A percentile compares a stretch with the other conserved stretches of the same genome.
phyloP scores from a whole-genome alignment of 1,140 invertebrate species.

The Eueides isabella region DNA sequence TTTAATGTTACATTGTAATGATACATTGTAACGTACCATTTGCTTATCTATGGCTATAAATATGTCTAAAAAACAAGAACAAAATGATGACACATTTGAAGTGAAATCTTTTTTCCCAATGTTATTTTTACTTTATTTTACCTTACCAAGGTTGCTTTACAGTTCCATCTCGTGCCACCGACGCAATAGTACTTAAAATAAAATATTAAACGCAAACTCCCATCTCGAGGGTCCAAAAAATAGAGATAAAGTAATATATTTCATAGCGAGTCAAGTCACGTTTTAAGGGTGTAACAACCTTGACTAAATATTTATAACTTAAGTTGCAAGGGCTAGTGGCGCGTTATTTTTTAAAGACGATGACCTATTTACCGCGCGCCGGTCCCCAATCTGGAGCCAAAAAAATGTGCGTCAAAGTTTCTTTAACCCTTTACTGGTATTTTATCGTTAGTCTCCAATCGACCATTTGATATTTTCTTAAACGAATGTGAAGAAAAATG shows the following conservation, averaged over 20 bases:
- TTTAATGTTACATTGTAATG: too few species aligned
- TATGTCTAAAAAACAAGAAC: too few species aligned
- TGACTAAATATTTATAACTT: slow-evolving; percentile 23
- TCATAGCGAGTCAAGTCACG: slow-evolving; percentile 21
- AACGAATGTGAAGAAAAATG: slow-evolving; percentile 37
- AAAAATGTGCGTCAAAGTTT: neutral
- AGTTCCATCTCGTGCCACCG: neutral
- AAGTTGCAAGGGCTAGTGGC: slow-evolving; percentile 18
- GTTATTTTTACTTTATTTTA: too few species aligned
- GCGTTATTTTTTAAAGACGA: slow-evolving; percentile 6
- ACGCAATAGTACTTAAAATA: slow-evolving; percentile 7
- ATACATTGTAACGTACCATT: too few species aligned
- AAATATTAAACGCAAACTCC: slow-evolving; percentile 9
- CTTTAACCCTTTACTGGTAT: neutral
- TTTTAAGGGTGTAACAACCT: slow-evolving; percentile 18
- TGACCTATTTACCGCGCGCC: neutral
- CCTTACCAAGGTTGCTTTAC: neutral
- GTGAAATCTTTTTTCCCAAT: too few species aligned
- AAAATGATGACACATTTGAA: too few species aligned
- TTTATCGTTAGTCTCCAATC: neutral
- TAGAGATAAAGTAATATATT: slow-evolving; percentile 8
- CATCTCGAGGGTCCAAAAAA: neutral
- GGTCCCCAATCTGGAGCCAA: neutral
- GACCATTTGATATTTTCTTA: slow-evolving; percentile 23
- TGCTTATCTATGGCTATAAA: too few species aligned